phyloP scores from a whole-genome alignment of 2,888 invertebrate genomes.

The Tryphoninae sp. region DNA sequence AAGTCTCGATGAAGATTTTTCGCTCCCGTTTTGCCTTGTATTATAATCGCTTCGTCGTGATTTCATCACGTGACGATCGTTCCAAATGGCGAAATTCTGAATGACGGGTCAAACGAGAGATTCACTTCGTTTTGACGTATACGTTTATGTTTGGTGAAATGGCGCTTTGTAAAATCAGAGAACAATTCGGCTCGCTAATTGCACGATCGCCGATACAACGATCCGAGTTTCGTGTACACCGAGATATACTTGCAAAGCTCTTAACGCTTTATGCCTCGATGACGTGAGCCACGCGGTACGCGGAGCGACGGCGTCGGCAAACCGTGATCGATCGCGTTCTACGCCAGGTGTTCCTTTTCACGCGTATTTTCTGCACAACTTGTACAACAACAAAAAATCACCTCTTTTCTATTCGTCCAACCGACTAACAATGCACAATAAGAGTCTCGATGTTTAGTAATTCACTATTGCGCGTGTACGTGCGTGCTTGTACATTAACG shows the following conservation, averaged over 20 bases:
- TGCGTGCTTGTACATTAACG: background rate
- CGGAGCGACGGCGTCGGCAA: slow-evolving; percentile 25
- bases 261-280: slow-evolving; percentile 51
- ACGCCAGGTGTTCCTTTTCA: slow-evolving; percentile 63
- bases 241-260: slow-evolving; percentile 57
- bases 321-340: slow-evolving; percentile 60
- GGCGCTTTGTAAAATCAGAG: background rate
- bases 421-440: slow-evolving; percentile 15
- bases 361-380: slow-evolving; percentile 34
- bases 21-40: slow-evolving; percentile 35
- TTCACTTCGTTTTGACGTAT: background rate
- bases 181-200: slow-evolving; percentile 53
- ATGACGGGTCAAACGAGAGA: slow-evolving; percentile 9
- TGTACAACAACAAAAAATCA: background rate
- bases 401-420: slow-evolving; percentile 9
- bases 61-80: slow-evolving; percentile 20
- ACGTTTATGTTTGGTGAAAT: background rate
- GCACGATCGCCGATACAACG: slow-evolving; percentile 56
- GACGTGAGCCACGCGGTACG: slow-evolving; percentile 40
- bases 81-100: slow-evolving; percentile 43
- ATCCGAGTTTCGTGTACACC: slow-evolving; percentile 41
- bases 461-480: background rate
- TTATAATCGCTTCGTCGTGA: slow-evolving; percentile 29
- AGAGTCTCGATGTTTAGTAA: too few relatives aligned
- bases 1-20: slow-evolving; percentile 51